Evolutionary conservation across 2,797 vertebrate genomes (phyloP).

Genomic region (Notolabrus celidotus): DNA sequence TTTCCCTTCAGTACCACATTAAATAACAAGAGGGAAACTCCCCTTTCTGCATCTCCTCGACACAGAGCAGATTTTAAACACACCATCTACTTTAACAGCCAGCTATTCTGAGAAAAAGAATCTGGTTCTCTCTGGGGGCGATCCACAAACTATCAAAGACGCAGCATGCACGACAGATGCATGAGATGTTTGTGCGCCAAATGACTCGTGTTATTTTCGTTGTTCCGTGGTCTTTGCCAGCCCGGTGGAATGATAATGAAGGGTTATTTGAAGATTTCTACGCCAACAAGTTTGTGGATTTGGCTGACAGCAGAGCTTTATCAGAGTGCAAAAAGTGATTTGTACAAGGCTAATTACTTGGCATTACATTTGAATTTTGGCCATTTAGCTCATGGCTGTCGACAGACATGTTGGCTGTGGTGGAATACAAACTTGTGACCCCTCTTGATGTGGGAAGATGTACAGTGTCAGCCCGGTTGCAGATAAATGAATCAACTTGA

Average conservation of each 20-base stretch:
- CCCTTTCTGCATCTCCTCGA: conserved; percentile 25
- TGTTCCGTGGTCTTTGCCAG: conserved; percentile 51
- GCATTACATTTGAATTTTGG: conserved; percentile 42
- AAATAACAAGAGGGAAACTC: conserved; percentile 48
- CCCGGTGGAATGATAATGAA: conserved; percentile 51
- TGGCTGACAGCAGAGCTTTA: conserved; percentile 18
- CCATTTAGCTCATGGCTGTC: conserved; percentile 15
- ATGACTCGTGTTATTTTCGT: conserved; percentile 68
- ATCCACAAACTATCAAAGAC: conserved; percentile 67
- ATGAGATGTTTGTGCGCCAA: conserved; percentile 58
- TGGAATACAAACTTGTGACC: conserved; percentile 38
- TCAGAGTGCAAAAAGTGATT: conserved; percentile 19
- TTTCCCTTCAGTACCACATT: conserved; percentile 39
- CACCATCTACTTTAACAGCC: conserved; percentile 66
- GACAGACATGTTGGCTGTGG: conserved; percentile 25
- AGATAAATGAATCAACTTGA: conserved; percentile 8
- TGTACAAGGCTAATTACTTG: conserved; percentile 46
- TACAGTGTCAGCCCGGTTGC: conserved; percentile 17
- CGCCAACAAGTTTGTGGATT: conserved; percentile 14
- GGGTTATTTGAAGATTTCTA: conserved; percentile 35
- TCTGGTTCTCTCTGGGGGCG: conserved; percentile 60
- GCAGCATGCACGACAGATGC: conserved; percentile 63
- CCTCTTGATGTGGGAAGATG: conserved; percentile 42
- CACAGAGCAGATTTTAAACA: conserved; percentile 56
- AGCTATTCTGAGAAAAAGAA: conserved; percentile 63